Percentiles rank a stretch among this genome's conserved stretches.
These are phyloP conservation scores for Zaprionus kolodkinae DNA, from an alignment of 1,140 invertebrate genomes.

Conservation along the genomic window DNA sequence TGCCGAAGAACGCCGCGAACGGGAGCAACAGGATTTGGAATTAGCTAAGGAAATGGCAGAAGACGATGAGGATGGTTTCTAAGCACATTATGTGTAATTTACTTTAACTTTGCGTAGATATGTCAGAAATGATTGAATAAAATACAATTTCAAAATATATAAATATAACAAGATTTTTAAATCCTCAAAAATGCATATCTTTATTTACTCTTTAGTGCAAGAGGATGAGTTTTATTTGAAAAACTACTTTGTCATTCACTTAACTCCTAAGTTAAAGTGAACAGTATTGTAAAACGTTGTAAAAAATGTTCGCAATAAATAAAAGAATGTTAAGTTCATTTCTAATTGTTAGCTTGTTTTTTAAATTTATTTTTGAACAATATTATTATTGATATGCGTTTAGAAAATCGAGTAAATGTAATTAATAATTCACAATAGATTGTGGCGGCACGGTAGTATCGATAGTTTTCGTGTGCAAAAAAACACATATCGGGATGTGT, in stretches of 20 bases:
- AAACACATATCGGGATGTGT: not conserved
- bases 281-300: not conserved
- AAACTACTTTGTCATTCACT: not conserved
- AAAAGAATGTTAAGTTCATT: too few species aligned
- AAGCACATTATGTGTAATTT: constrained; percentile 41
- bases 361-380: not conserved
- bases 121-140: constrained; percentile 31
- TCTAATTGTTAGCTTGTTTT: not conserved
- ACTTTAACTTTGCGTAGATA: constrained; percentile 30
- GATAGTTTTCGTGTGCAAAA: constrained; percentile 6
- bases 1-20: constrained; percentile 97
- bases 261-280: not conserved
- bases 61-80: constrained; percentile 97
- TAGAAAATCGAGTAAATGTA: not conserved
- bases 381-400: too few species aligned
- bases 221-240: not conserved
- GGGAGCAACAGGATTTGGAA: constrained; percentile 98
- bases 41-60: constrained; percentile 99
- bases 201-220: not conserved
- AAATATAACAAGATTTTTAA: not conserved
- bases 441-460: constrained; percentile 1
- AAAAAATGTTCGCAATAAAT: not conserved
- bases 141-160: constrained; percentile 31
- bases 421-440: not conserved
- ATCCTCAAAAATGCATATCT: not conserved